These are phyloP conservation scores for Drosophila guanche DNA, from an alignment of 1,140 invertebrate species.

Conservation along the genomic window DNA sequence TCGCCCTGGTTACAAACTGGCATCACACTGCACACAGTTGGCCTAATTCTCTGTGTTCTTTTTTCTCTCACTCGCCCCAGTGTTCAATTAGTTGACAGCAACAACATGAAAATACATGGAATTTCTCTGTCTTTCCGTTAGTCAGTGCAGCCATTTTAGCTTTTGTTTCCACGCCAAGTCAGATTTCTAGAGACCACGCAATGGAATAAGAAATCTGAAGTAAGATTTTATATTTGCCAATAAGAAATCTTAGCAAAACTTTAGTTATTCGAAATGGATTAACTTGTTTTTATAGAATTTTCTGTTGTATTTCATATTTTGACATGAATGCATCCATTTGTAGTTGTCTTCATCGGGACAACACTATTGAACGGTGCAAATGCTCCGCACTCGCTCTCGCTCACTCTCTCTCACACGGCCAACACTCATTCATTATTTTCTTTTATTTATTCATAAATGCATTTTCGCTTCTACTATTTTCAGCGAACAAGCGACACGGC, in stretches of 20 bases:
- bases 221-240: background rate
- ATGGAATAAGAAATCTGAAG: no score
- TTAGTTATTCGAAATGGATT: background rate
- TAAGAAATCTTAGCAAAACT: background rate
- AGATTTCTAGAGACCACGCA: no score
- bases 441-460: conserved; percentile 76
- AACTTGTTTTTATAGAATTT: background rate
- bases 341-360: background rate
- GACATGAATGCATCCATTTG: background rate
- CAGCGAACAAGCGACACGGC: conserved; percentile 26
- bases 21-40: conserved; percentile 75
- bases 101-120: conserved; percentile 50
- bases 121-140: conserved; percentile 60
- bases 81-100: conserved; percentile 69
- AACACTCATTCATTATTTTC: conserved; percentile 54
- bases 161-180: no score
- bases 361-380: conserved; percentile 38
- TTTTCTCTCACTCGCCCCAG: conserved; percentile 21
- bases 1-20: conserved; percentile 68
- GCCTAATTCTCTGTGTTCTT: conserved; percentile 63
- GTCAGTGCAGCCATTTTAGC: conserved; percentile 13
- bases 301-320: background rate
- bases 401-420: conserved; percentile 15
- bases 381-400: conserved; percentile 28
- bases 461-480: conserved; percentile 67